Evolutionary conservation across 2,113 vertebrate genomes (phyloP).

Genomic region (Perca flavescens): DNA sequence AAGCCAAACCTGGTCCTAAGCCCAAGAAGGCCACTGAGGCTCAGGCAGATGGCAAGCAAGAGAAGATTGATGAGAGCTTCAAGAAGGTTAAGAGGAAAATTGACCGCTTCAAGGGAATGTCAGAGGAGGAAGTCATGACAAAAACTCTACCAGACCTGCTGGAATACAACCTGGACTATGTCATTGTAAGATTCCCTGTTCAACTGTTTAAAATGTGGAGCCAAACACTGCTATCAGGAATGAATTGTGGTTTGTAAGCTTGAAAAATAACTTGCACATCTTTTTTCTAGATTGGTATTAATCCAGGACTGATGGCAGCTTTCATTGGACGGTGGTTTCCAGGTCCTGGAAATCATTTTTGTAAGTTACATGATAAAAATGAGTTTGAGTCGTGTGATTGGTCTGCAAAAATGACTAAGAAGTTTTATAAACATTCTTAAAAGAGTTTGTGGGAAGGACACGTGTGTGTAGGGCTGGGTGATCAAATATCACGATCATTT

Average conservation of each 20-base stretch:
- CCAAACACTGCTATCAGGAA: not conserved
- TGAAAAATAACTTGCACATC: not conserved
- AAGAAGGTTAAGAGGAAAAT: conserved; percentile 97
- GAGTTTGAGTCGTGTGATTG: not conserved
- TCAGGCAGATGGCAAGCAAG: conserved; percentile 90
- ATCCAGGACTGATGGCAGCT: conserved; percentile 98
- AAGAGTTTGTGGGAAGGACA: not conserved
- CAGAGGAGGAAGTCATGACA: conserved; percentile 96
- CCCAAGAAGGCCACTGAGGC: conserved; percentile 76
- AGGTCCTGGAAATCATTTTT: conserved; percentile 98
- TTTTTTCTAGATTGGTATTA: conserved; percentile 93
- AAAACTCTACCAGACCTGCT: conserved; percentile 97
- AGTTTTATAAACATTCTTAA: not conserved
- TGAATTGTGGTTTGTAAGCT: not conserved
- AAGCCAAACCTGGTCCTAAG: conserved; percentile 78
- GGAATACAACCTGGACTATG: conserved; percentile 95
- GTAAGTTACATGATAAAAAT: conserved; percentile 83
- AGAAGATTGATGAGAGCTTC: conserved; percentile 96
- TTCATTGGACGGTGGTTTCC: conserved; percentile 98
- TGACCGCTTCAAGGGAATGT: conserved; percentile 96
- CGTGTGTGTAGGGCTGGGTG: no score
- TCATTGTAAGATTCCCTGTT: conserved; percentile 89
- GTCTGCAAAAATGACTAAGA: not conserved
- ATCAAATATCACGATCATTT: no score
- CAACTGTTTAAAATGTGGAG: not conserved